These are phyloP conservation scores for Celastrina argiolus DNA, from an alignment of 2,888 invertebrate genomes.

Conservation along the genomic window DNA sequence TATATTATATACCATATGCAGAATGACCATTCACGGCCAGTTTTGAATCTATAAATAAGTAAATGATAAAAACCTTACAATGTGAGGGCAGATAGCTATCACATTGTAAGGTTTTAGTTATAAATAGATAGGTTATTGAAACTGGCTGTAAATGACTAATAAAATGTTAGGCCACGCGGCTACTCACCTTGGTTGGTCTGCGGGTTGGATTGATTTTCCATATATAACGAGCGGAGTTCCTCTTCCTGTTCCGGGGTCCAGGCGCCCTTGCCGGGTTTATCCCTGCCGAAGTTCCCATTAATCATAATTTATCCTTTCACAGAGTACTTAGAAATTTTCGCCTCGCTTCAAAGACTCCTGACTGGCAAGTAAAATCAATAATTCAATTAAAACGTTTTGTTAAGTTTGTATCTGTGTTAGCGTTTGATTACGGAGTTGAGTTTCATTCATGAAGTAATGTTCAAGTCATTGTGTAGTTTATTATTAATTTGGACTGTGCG, in stretches of 20 bases:
- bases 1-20: no score
- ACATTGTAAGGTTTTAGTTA: no score
- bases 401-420: constrained; percentile 12
- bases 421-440: not conserved
- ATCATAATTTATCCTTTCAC: constrained; percentile 32
- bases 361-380: constrained; percentile 13
- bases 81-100: no score
- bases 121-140: not conserved
- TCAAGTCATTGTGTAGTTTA: not conserved
- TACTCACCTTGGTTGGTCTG: constrained; percentile 82
- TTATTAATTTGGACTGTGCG: no score
- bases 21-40: no score
- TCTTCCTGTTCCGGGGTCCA: constrained; percentile 94
- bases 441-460: not conserved
- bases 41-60: no score
- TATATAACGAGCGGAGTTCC: constrained; percentile 88
- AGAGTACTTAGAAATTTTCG: constrained; percentile 24
- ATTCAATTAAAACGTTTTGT: constrained; percentile 19
- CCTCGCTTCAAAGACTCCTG: constrained; percentile 22
- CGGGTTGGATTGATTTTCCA: constrained; percentile 87
- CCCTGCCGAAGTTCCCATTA: constrained; percentile 43
- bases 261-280: constrained; percentile 66
- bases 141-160: not conserved
- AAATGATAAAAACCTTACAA: no score
- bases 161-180: not conserved